Evolutionary conservation across 1,140 invertebrate genomes (phyloP), one percentile per base, ranked within the genome.

Genomic region (Bombus sylvicola): DNA sequence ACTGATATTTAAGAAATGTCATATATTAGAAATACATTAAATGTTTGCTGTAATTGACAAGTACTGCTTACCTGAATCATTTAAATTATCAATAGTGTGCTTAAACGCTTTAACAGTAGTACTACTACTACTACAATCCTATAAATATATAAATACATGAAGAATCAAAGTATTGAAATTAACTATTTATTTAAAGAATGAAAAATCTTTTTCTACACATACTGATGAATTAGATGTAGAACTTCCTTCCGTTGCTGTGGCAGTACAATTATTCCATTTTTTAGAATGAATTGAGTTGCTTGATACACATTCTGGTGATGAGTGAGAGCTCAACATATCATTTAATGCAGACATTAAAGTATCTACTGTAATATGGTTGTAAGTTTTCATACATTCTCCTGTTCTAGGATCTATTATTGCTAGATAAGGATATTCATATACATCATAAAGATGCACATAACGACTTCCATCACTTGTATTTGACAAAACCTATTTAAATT

Each of bases 321-420:
- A 92, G 64, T 95, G 93, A 66, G 88, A 92, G 73, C 95, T 95
- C 13, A 95, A 75, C 91, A 95, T 93, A 82, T 95, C 95, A 87
- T 95, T 95, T 34, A 95, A 88, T 81, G 92, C 93, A 41, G 94
- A 94, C 4, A 93, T 90, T 62, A 95, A 91, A 88, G 85, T 93
- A 72, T 95, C 94, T 25, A 95, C 94, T 25, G 94, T 94, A 68
- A 97, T 91, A 59, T 96, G 95, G 82, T 95, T 95, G 94, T 96
- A 97, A 9, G 93, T 94, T 82, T 95, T 94, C 90, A 97, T 93
- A 79, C 96, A 96, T 94, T 97, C 97, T 39, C 97, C 97, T 76
- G 97, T 98, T 91, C 97, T 95, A 39, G 97, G 97, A 95, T 98
- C 97, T 80, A 98, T 94, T 18, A 98, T 95, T 85, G 97, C 97